These are phyloP conservation scores for Trichogramma evanescens DNA, from an alignment of 2,888 invertebrate species.

Conservation along the genomic window DNA sequence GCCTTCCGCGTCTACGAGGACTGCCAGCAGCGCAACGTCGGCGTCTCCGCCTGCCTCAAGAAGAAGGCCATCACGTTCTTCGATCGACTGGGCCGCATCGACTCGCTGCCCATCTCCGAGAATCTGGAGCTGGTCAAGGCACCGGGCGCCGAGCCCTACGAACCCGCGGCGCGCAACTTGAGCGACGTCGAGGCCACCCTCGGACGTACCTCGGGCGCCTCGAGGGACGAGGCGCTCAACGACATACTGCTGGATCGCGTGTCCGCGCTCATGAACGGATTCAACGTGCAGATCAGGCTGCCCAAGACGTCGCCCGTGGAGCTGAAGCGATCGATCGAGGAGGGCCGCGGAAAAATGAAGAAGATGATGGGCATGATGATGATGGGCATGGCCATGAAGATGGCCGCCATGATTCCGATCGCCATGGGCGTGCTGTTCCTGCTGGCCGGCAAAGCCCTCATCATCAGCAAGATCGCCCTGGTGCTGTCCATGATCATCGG, in stretches of 20 bases:
- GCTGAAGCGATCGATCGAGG: conserved; percentile 64
- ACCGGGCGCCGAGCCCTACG: conserved; percentile 41
- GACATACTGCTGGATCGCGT: conserved; percentile 66
- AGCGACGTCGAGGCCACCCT: conserved; percentile 60
- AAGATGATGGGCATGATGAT: conserved; percentile 89
- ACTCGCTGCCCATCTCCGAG: conserved; percentile 57
- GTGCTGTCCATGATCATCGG: conserved; percentile 75
- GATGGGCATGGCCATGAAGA: conserved; percentile 80
- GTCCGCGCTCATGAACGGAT: conserved; percentile 65
- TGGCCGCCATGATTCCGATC: conserved; percentile 72
- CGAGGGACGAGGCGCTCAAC: conserved; percentile 62
- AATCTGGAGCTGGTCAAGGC: conserved; percentile 62
- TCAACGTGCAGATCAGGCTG: conserved; percentile 68
- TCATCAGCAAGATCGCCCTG: conserved; percentile 73
- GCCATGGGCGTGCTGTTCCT: conserved; percentile 75
- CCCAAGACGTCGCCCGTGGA: conserved; percentile 66
- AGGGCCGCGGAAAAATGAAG: conserved; percentile 81
- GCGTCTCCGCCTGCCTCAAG: conserved; percentile 68
- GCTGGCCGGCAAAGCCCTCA: conserved; percentile 78
- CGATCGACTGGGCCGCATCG: conserved; percentile 67
- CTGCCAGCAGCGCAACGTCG: conserved; percentile 61
- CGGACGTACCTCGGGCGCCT: conserved; percentile 57
- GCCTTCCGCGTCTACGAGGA: conserved; percentile 70
- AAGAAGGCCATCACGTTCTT: conserved; percentile 75
- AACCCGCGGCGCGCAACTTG: conserved; percentile 16